A percentile compares a stretch with the other conserved stretches of the same genome.
phyloP scores from a whole-genome alignment of 1,140 invertebrate species.

The Pogonus chalceus region DNA sequence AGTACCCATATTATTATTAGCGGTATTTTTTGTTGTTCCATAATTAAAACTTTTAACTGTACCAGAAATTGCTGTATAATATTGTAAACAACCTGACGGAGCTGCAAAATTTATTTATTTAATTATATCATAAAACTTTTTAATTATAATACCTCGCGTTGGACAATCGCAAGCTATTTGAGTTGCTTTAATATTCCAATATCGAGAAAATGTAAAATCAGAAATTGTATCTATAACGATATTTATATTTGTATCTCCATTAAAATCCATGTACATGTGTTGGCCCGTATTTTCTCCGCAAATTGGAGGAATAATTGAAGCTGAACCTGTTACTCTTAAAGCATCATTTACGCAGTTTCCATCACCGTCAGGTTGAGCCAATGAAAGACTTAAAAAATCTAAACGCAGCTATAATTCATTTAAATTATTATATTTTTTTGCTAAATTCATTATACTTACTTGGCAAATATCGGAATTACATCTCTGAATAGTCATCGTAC shows the following conservation, averaged over 20 bases:
- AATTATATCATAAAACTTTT: conserved; percentile 9
- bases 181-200: conserved; percentile 66
- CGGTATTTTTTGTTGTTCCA: conserved; percentile 41
- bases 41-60: conserved; percentile 70
- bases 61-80: conserved; percentile 52
- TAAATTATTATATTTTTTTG: conserved; percentile 10
- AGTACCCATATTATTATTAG: conserved; percentile 43
- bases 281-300: conserved; percentile 75
- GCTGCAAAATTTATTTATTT: conserved; percentile 37
- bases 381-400: conserved; percentile 62
- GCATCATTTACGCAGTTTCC: conserved; percentile 62
- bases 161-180: conserved; percentile 63
- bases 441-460: conserved; percentile 33
- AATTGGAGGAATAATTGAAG: conserved; percentile 53
- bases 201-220: conserved; percentile 47
- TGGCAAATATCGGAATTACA: conserved; percentile 64
- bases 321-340: conserved; percentile 55
- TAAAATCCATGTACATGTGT: conserved; percentile 71
- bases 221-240: conserved; percentile 54
- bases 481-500: conserved; percentile 56
- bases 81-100: conserved; percentile 70
- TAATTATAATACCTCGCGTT: conserved; percentile 40
- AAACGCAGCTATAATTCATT: conserved; percentile 50
- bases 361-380: conserved; percentile 61
- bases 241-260: conserved; percentile 52